Conservation (phyloP, 2,888 invertebrate species). For the Petrophora chlorosata region DNA sequence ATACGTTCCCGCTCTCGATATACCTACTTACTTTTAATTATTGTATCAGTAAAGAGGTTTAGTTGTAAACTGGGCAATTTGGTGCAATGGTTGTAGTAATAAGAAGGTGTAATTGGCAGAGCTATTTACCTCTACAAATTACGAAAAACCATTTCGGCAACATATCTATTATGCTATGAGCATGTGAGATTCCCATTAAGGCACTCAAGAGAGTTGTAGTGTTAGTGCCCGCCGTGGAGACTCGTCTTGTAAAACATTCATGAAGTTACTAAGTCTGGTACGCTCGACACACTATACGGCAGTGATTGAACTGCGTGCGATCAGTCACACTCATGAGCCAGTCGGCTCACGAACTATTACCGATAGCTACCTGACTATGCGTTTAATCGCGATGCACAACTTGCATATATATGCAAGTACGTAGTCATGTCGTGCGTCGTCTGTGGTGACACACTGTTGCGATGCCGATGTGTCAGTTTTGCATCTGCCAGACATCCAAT, state of each 20-base stretch:
- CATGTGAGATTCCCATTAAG: conserved; percentile 17
- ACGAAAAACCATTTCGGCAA: conserved; percentile 2
- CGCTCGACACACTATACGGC: conserved; percentile 3
- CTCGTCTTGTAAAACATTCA: conserved; percentile 40
- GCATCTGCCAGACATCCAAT: not conserved
- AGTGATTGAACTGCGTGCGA: not conserved
- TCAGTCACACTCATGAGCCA: not conserved
- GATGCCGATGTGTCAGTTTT: too few species aligned
- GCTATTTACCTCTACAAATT: not conserved
- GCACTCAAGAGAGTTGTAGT: conserved; percentile 14
- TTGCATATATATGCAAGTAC: not conserved
- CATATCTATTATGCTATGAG: conserved; percentile 7
- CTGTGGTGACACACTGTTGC: too few species aligned
- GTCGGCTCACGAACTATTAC: not conserved
- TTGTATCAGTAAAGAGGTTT: too few species aligned
- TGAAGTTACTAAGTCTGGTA: conserved; percentile 28
- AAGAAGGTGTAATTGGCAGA: not conserved
- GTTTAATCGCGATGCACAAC: not conserved
- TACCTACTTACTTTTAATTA: too few species aligned
- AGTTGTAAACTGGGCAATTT: too few species aligned
- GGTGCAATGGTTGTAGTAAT: too few species aligned
- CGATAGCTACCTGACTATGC: not conserved
- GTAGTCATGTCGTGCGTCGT: not conserved
- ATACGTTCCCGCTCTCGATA: too few species aligned
- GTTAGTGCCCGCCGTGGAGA: not conserved